A percentile compares a stretch with the other conserved stretches of the same genome.
Conservation (phyloP, 2,888 invertebrate genomes). For the Malthinus seriepunctatus region DNA sequence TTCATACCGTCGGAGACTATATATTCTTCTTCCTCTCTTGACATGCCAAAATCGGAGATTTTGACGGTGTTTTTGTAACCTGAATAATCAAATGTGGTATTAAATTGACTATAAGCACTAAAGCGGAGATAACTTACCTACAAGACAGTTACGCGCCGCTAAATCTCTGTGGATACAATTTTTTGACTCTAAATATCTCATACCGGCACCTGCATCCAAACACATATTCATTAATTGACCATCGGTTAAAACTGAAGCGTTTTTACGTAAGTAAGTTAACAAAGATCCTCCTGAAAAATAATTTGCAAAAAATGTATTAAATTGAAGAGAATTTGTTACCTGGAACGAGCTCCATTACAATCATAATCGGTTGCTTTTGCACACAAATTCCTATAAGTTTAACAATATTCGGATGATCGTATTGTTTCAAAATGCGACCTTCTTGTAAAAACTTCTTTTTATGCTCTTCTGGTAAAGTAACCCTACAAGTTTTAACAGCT, state of each 20-base stretch:
- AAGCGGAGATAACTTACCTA: slow-evolving; percentile 57
- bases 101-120: background rate
- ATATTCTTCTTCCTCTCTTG: slow-evolving; percentile 94
- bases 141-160: slow-evolving; percentile 92
- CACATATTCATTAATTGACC: slow-evolving; percentile 83
- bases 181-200: slow-evolving; percentile 94
- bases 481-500: slow-evolving; percentile 94
- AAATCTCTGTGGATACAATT: slow-evolving; percentile 96
- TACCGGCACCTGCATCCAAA: slow-evolving; percentile 90
- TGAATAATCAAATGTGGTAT: slow-evolving; percentile 39
- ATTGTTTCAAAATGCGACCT: slow-evolving; percentile 93
- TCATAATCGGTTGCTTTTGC: slow-evolving; percentile 98
- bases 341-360: slow-evolving; percentile 96
- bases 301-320: background rate
- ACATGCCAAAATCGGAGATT: slow-evolving; percentile 99
- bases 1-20: slow-evolving; percentile 98
- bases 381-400: slow-evolving; percentile 96
- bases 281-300: slow-evolving; percentile 78
- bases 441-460: slow-evolving; percentile 95
- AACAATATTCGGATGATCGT: slow-evolving; percentile 96
- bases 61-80: slow-evolving; percentile 86
- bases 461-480: slow-evolving; percentile 90
- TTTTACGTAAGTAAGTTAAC: slow-evolving; percentile 83
- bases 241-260: slow-evolving; percentile 65
- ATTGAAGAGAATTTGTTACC: slow-evolving; percentile 56